phyloP scores from a whole-genome alignment of 2,797 vertebrate genomes.

The Odontamblyopus lacepedii region DNA sequence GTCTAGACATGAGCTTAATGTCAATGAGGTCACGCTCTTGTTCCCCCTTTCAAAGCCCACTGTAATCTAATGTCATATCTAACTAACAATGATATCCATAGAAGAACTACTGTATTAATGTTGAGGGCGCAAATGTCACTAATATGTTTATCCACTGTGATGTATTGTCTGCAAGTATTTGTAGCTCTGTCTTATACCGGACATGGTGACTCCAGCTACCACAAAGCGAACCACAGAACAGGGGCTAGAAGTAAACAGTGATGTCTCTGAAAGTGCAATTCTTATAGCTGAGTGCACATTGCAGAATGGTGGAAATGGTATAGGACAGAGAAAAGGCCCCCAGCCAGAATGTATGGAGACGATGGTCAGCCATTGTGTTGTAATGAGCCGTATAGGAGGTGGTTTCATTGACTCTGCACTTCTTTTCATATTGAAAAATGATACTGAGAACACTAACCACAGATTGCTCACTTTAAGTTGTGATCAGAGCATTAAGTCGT shows the following conservation, averaged over 20 bases:
- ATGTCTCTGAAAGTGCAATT: conserved; percentile 11
- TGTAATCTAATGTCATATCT: conserved; percentile 33
- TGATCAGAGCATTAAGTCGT: no score
- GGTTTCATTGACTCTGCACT: conserved; percentile 46
- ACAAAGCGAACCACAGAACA: conserved; percentile 33
- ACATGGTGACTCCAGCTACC: conserved; percentile 45
- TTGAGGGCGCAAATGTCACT: conserved; percentile 22
- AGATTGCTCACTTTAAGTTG: conserved; percentile 15
- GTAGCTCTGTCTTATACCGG: conserved; percentile 7
- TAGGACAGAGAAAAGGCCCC: conserved; percentile 34
- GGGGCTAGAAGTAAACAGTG: conserved; percentile 29
- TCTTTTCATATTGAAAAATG: conserved; percentile 32
- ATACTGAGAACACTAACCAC: conserved; percentile 1
- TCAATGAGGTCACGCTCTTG: conserved; percentile 52
- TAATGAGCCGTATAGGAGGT: conserved; percentile 46
- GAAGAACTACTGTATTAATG: conserved; percentile 22
- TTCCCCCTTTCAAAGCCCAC: conserved; percentile 16
- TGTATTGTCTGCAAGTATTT: conserved; percentile 17
- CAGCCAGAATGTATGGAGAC: conserved; percentile 24
- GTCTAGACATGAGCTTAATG: conserved; percentile 68
- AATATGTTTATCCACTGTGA: conserved; percentile 13
- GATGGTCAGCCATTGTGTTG: conserved; percentile 43
- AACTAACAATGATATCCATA: conserved; percentile 29
- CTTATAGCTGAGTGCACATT: conserved; percentile 12
- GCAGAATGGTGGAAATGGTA: conserved; percentile 18